A percentile compares a stretch with the other conserved stretches of the same genome.
These are phyloP conservation scores for Promerops cafer DNA, from an alignment of 2,113 vertebrate species.

Conservation along the genomic window DNA sequence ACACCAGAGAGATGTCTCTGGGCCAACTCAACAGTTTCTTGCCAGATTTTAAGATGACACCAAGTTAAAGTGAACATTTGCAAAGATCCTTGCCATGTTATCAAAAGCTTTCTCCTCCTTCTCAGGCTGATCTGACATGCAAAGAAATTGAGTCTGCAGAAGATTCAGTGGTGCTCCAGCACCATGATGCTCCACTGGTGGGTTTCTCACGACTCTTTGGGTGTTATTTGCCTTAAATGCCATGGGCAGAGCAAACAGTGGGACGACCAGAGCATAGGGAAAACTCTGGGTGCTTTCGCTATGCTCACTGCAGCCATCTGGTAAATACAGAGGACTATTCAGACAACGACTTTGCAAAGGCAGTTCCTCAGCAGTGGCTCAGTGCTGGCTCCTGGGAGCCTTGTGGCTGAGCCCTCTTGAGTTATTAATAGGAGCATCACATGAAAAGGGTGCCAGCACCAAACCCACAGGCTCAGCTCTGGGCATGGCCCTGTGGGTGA, in stretches of 20 bases:
- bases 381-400: neutral
- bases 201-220: neutral
- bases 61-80: neutral
- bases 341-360: neutral
- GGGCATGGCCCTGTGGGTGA: neutral
- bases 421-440: neutral
- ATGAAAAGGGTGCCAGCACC: neutral
- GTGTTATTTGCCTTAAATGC: neutral
- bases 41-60: neutral
- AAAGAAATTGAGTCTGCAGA: neutral
- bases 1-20: neutral
- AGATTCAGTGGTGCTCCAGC: neutral
- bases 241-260: neutral
- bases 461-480: neutral
- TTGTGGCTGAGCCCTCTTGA: neutral
- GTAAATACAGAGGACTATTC: neutral
- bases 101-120: neutral
- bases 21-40: neutral
- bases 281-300: neutral
- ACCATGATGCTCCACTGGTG: neutral
- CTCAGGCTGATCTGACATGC: neutral
- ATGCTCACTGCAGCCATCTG: neutral
- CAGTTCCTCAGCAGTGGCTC: neutral
- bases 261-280: rapidly evolving
- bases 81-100: neutral